Conservation (phyloP, 2,888 invertebrate species). For the Miltochrista miniata region DNA sequence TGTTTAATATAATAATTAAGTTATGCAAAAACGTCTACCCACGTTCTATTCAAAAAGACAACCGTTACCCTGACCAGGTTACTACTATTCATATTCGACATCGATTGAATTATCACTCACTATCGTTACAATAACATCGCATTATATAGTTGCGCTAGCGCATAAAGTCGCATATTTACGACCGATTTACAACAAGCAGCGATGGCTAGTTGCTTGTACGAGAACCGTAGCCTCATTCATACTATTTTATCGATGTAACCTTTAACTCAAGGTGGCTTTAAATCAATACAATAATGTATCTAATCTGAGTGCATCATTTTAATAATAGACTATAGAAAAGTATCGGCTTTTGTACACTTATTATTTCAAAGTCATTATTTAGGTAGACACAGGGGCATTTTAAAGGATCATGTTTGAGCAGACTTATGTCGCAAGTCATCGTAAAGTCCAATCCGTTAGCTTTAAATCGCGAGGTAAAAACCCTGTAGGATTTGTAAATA, state of each 20-base stretch:
- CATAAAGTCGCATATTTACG: slow-evolving; percentile 23
- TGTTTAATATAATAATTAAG: too few relatives aligned
- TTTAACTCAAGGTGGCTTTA: slow-evolving; percentile 41
- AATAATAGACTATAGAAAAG: neutral
- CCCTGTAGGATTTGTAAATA: too few relatives aligned
- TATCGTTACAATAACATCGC: slow-evolving; percentile 23
- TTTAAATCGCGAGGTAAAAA: too few relatives aligned
- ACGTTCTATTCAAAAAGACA: neutral
- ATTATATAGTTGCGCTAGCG: slow-evolving; percentile 32
- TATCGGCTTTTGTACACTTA: too few relatives aligned
- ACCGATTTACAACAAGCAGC: slow-evolving; percentile 28
- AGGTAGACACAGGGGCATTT: too few relatives aligned
- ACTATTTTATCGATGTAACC: slow-evolving; percentile 45
- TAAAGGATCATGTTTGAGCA: neutral
- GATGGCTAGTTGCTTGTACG: slow-evolving; percentile 25
- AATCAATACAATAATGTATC: slow-evolving; percentile 33
- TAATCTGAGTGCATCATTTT: slow-evolving; percentile 7
- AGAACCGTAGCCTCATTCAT: slow-evolving; percentile 32
- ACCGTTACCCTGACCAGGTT: neutral
- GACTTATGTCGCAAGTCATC: too few relatives aligned
- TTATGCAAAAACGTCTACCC: too few relatives aligned
- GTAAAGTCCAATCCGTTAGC: too few relatives aligned
- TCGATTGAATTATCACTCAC: slow-evolving; percentile 8
- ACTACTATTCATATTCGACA: neutral
- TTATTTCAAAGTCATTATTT: too few relatives aligned